Evolutionary conservation across 1,140 invertebrate genomes (phyloP).

Genomic region (Drosophila lacteicornis): DNA sequence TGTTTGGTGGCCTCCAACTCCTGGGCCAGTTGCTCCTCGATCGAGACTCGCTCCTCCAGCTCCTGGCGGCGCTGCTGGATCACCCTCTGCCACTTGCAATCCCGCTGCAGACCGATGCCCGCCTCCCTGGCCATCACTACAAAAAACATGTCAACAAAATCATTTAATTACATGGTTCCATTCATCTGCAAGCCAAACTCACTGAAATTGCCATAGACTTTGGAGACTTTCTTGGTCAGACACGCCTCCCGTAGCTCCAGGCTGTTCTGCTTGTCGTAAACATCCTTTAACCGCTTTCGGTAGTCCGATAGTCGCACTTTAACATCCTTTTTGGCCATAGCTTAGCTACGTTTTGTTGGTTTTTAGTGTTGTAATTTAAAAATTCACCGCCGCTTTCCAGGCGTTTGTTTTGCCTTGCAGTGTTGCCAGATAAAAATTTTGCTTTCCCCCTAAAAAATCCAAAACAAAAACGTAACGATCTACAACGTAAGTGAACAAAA

Average conservation of each 20-base stretch:
- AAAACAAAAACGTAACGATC: too few relatives aligned
- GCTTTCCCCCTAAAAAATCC: too few relatives aligned
- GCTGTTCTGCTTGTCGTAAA: conserved; percentile 33
- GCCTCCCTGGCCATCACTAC: conserved; percentile 18
- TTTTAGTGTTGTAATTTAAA: conserved; percentile 25
- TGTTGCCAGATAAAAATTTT: too few relatives aligned
- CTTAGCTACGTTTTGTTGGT: background rate
- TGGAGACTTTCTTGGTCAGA: conserved; percentile 31
- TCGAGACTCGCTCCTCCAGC: conserved; percentile 13
- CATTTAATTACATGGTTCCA: background rate
- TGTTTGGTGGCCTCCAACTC: conserved; percentile 26
- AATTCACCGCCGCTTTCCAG: conserved; percentile 34
- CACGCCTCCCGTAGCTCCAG: conserved; percentile 19
- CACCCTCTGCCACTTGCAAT: background rate
- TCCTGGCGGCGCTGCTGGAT: conserved; percentile 11
- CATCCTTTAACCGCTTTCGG: conserved; percentile 28
- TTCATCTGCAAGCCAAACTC: background rate
- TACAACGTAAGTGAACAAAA: too few relatives aligned
- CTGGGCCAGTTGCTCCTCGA: conserved; percentile 12
- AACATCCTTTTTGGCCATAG: conserved; percentile 15
- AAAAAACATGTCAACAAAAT: background rate
- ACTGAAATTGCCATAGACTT: conserved; percentile 42
- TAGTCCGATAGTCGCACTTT: conserved; percentile 12
- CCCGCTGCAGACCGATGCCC: conserved; percentile 20
- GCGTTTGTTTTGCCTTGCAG: conserved; percentile 29